Conservation (phyloP, 2,113 vertebrate genomes). For the Gopherus evgoodei region DNA sequence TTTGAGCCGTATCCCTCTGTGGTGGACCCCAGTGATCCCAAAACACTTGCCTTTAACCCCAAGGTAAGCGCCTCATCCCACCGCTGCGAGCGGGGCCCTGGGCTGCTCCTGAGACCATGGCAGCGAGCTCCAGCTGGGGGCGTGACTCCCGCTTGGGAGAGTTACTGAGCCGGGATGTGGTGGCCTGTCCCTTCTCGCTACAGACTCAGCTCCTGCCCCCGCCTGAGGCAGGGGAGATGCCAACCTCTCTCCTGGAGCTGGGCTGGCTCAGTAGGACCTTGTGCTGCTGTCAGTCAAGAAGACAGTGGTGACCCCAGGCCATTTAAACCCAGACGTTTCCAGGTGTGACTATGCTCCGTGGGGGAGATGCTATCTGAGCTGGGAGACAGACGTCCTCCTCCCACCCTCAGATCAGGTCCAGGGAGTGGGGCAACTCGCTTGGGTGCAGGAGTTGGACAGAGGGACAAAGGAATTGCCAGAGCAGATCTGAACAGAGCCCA, state of each 20-base stretch:
- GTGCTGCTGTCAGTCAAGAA: background rate
- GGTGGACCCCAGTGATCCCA: constrained; percentile 97
- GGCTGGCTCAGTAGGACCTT: background rate
- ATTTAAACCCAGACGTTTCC: background rate
- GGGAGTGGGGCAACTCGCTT: background rate
- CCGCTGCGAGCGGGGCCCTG: too few species aligned
- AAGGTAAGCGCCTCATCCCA: constrained; percentile 79
- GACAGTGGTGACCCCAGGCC: background rate
- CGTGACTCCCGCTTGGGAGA: background rate
- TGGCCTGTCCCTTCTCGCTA: too few species aligned
- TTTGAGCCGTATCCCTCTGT: constrained; percentile 99
- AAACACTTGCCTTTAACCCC: constrained; percentile 98
- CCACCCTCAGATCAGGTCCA: too few species aligned
- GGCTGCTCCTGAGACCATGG: background rate
- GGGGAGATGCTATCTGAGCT: background rate
- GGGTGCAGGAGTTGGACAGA: background rate
- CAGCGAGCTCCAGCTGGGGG: background rate
- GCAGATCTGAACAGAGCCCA: background rate
- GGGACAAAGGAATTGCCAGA: background rate
- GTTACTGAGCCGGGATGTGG: too few species aligned
- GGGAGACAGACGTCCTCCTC: background rate
- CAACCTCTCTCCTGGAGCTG: background rate
- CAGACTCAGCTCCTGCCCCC: background rate
- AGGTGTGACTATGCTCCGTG: background rate
- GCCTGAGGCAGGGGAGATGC: background rate